A percentile compares a stretch with the other conserved stretches of the same genome.
Conservation (phyloP, 2,113 vertebrate genomes). For the Bagarius yarrelli region DNA sequence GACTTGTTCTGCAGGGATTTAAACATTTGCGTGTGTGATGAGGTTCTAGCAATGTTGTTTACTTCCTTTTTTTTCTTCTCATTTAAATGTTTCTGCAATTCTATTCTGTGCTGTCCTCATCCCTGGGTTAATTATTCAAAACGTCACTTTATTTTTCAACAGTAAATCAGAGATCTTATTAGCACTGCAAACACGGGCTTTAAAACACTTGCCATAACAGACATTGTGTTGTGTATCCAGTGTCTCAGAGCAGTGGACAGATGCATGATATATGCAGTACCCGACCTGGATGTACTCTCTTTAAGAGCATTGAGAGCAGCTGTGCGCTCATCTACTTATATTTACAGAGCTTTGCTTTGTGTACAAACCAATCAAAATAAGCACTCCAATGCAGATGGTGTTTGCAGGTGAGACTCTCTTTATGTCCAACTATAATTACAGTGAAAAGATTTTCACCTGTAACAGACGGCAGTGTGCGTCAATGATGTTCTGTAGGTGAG, state of each 20-base stretch:
- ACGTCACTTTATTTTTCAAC: constrained; percentile 6
- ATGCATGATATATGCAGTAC: constrained; percentile 19
- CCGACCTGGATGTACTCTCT: constrained; percentile 29
- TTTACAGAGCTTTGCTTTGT: constrained; percentile 36
- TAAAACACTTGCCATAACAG: constrained; percentile 9
- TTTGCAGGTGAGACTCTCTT: constrained; percentile 7
- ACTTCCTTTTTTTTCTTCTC: not conserved
- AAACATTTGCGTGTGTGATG: not conserved
- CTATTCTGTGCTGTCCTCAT: not conserved
- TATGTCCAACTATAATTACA: not conserved
- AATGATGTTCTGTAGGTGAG: not conserved
- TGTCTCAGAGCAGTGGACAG: not conserved
- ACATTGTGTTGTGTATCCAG: constrained; percentile 14
- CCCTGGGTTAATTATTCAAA: not conserved
- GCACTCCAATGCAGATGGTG: constrained; percentile 32
- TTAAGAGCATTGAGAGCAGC: constrained; percentile 36
- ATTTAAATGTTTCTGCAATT: not conserved
- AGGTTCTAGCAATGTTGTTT: not conserved
- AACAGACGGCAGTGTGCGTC: not conserved
- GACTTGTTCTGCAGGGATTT: constrained; percentile 16
- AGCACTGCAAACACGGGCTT: constrained; percentile 13
- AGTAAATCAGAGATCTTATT: constrained; percentile 21
- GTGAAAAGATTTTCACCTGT: constrained; percentile 9
- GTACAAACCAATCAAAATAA: constrained; percentile 39
- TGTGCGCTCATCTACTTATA: constrained; percentile 30